Conservation (phyloP, 2,888 invertebrate genomes). For the Meteorus cinctellus region DNA sequence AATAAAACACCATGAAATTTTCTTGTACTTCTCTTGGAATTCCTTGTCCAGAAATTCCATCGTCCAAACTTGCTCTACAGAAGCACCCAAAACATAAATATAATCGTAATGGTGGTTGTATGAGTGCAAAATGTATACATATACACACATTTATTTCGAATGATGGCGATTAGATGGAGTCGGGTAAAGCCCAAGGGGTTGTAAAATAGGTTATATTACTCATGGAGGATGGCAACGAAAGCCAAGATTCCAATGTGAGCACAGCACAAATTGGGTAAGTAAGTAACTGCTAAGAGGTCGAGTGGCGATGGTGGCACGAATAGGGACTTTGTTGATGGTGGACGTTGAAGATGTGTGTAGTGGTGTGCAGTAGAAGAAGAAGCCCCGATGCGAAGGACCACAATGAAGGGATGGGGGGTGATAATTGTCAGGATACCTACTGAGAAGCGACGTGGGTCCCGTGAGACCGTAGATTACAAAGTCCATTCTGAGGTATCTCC, state of each 20-base stretch:
- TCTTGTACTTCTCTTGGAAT: background rate
- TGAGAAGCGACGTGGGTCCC: constrained; percentile 55
- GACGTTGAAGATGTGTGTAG: constrained; percentile 18
- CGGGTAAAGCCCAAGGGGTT: constrained; percentile 24
- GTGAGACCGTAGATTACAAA: constrained; percentile 44
- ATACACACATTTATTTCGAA: constrained; percentile 12
- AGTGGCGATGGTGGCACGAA: constrained; percentile 10
- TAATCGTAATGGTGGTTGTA: background rate
- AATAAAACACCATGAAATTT: background rate
- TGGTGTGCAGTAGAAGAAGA: constrained; percentile 15
- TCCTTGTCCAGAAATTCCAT: background rate
- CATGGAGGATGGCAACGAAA: constrained; percentile 17
- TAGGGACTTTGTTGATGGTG: background rate
- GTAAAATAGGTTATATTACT: constrained; percentile 19
- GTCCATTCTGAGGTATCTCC: constrained; percentile 5
- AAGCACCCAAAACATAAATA: background rate
- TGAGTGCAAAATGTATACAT: background rate
- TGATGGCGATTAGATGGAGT: constrained; percentile 36
- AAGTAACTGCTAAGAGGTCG: constrained; percentile 27
- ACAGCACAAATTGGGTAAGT: constrained; percentile 10
- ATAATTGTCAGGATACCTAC: constrained; percentile 61
- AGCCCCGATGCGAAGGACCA: constrained; percentile 16
- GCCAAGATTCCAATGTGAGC: constrained; percentile 14
- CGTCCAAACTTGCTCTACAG: background rate
- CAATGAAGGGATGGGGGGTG: constrained; percentile 51